Evolutionary conservation across 2,797 vertebrate species (phyloP), one percentile per base, ranked within the genome.

Genomic region (Sphenodon punctatus): DNA sequence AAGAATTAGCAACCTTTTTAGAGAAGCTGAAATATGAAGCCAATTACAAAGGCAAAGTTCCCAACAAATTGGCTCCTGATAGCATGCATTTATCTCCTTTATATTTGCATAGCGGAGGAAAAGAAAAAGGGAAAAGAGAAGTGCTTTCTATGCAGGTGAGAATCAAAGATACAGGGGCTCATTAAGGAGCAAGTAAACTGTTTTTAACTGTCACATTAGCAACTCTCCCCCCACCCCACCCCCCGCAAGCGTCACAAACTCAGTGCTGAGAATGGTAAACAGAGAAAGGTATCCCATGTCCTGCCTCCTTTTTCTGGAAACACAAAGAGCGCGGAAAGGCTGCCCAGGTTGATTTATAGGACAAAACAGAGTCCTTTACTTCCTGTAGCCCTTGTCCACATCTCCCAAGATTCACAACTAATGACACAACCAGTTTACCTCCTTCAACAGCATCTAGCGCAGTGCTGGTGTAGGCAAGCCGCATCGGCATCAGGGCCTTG

Each of bases 1-100:
- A 65, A 55, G 51, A 19, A 55, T 27, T 30, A 19, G 32, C 6
- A 58, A 32, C 20, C 55, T 36, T 32, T 7, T 17, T 4, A 34
- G 15, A 43, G 48, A 12, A 83, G 10, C 13, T 93, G 82, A 91
- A 89, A 91, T 92, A 90, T 16, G 88, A 75, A 90, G 73, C 81
- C 78, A 89, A 89, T 90, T 92, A 85, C 30, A 61, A 66, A 51
- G 48, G 34, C 59, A 86, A 91, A 72, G 34, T 61, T 87, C 69
- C 76, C 74, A 79, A 88, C 88, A 90, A 86, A 34, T 63, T 79
- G 27, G 5, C 78, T 90, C 69, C 67, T 85, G 90, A 92, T 70
- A 83, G 85, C 82, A 90, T 88, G 78, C 83, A 86, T 91, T 92
- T 89, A 82, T 86, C 88, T 84, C 43, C 77, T 92, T 88, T 42